Evolutionary conservation across 2,888 invertebrate genomes (phyloP), one percentile per base, ranked within the genome.

Genomic region (Eupithecia vulgata): DNA sequence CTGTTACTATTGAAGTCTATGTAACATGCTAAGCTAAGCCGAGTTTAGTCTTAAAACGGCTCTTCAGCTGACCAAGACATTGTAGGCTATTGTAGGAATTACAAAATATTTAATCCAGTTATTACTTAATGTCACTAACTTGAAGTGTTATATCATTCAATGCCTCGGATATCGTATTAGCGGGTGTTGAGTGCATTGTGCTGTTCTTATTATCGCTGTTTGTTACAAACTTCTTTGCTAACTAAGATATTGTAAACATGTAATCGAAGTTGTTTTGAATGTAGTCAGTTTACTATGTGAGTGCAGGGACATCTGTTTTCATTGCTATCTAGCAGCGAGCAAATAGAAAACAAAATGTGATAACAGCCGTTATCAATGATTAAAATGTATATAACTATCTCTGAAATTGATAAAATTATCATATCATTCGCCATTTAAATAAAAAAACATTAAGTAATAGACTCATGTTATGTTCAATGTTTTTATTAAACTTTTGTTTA

Each of bases 391-490:
- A 86, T 86, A 86, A 76, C n/a, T 78, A 80, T 82, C 78, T 83
- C 83, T 78, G 82, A 84, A 83, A 81, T 81, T 81, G 80, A 84
- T 85, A 83, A 80, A 77, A 89, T 83, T 88, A 92, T 95, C 95
- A 96, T 95, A 95, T 95, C 95, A 95, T 95, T 95, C 91, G 93
- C 94, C 94, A 94, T 90, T 93, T 57, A 57, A 57, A 57, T 94
- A 89, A 93, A 90, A 89, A 88, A 89, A 88, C 88, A 89, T 90
- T 87, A n/a, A n/a, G n/a, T n/a, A 45, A 70, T 25, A 52, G 85
- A 88, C 85, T 84, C 84, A 82, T 84, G 79, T 89, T 93, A 84
- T 87, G 87, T 90, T 90, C 83, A 84, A 86, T 73, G 75, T 83
- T 85, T 83, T 85, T 83, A 84, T 82, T 84, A 81, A 78, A 71